Evolutionary conservation across 2,113 vertebrate genomes (phyloP).

Genomic region (Brachyhypopomus occidentalis): DNA sequence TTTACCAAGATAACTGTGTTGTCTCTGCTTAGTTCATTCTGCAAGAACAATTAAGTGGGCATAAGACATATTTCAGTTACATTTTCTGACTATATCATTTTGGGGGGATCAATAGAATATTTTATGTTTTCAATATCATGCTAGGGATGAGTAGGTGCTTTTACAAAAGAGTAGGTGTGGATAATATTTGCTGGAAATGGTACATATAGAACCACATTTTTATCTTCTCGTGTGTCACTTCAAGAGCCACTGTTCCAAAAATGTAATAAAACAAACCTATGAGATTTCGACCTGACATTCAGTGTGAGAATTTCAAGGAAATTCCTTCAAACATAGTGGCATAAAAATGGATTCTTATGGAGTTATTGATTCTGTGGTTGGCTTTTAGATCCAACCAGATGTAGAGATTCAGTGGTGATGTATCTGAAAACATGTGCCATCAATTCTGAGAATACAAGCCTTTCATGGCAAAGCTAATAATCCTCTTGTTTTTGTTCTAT

Average conservation of each 20-base stretch:
- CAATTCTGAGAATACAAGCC: too few species aligned
- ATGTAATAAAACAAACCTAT: conserved; percentile 1
- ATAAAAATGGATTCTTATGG: too few species aligned
- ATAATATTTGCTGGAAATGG: neutral
- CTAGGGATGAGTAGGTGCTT: conserved; percentile 11
- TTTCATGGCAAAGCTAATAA: too few species aligned
- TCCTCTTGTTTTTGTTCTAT: too few species aligned
- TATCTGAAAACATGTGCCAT: too few species aligned
- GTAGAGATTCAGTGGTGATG: too few species aligned
- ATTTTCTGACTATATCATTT: neutral
- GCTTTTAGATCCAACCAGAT: neutral
- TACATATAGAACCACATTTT: conserved; percentile 22
- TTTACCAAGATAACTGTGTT: neutral
- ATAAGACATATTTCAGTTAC: neutral
- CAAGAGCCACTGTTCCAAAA: conserved; percentile 26
- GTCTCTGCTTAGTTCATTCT: conserved; percentile 3
- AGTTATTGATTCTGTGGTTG: too few species aligned
- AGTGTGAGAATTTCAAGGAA: conserved; percentile 7
- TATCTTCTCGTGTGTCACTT: conserved; percentile 27
- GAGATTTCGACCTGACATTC: neutral
- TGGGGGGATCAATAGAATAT: neutral
- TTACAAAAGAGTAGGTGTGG: conserved; percentile 39
- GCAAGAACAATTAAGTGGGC: conserved; percentile 5
- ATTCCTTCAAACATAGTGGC: neutral
- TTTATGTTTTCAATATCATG: neutral